Evolutionary conservation across 2,888 invertebrate species (phyloP).

Genomic region (Platycheirus rosarum): DNA sequence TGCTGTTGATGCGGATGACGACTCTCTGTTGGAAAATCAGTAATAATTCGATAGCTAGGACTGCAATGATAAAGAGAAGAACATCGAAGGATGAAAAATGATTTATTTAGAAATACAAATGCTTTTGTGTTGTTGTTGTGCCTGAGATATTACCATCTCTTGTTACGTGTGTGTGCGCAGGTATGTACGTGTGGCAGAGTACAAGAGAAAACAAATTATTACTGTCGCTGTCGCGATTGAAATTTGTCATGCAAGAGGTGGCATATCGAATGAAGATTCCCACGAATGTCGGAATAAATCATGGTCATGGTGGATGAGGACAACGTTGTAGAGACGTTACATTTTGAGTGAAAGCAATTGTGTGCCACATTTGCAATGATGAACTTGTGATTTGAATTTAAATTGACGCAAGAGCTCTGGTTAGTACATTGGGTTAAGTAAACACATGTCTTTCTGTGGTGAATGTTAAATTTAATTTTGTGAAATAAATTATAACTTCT

Average conservation of each 20-base stretch:
- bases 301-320: not conserved
- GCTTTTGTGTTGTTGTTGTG: constrained; percentile 27
- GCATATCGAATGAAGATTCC: constrained; percentile 28
- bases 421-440: constrained; percentile 20
- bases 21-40: constrained; percentile 52
- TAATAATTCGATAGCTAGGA: constrained; percentile 52
- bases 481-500: too few relatives aligned
- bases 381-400: constrained; percentile 56
- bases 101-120: constrained; percentile 68
- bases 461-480: not conserved
- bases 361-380: constrained; percentile 42
- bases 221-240: constrained; percentile 31
- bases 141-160: constrained; percentile 24
- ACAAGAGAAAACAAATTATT: constrained; percentile 37
- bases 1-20: constrained; percentile 76
- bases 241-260: constrained; percentile 10
- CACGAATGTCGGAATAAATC: constrained; percentile 41
- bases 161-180: constrained; percentile 20
- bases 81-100: constrained; percentile 30
- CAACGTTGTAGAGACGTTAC: constrained; percentile 13
- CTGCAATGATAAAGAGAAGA: constrained; percentile 43
- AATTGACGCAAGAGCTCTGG: constrained; percentile 17
- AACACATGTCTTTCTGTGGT: not conserved
- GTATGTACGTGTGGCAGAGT: constrained; percentile 20
- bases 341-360: constrained; percentile 61